phyloP scores from a whole-genome alignment of 2,113 vertebrate genomes.

The Aptenodytes patagonicus region DNA sequence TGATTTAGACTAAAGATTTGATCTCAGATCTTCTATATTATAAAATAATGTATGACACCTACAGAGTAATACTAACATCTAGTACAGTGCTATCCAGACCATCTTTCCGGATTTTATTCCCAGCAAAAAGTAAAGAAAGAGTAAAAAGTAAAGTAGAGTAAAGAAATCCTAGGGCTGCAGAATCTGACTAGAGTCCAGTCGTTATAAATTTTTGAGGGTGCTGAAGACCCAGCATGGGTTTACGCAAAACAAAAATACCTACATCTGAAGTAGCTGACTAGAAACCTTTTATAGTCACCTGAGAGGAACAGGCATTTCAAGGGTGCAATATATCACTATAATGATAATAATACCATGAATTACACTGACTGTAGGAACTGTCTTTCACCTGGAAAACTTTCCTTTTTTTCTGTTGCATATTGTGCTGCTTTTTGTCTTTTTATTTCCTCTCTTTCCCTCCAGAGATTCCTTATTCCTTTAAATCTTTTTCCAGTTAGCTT shows the following conservation, averaged over 20 bases:
- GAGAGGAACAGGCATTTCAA: background rate
- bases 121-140: background rate
- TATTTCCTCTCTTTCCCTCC: background rate
- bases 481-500: conserved; percentile 1
- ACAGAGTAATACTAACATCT: background rate
- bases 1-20: background rate
- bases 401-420: background rate
- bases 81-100: background rate
- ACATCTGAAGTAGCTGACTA: background rate
- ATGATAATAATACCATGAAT: background rate
- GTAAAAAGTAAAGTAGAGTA: background rate
- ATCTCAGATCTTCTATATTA: background rate
- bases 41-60: background rate
- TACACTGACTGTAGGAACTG: background rate
- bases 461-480: background rate
- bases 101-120: background rate
- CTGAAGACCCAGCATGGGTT: background rate
- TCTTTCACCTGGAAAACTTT: background rate
- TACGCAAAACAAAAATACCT: background rate
- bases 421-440: background rate
- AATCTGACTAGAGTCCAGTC: background rate
- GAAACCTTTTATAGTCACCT: background rate
- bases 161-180: background rate
- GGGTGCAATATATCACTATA: background rate
- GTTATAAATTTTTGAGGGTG: background rate